phyloP scores from a whole-genome alignment of 2,888 invertebrate genomes.

The Ephialtes manifestator region DNA sequence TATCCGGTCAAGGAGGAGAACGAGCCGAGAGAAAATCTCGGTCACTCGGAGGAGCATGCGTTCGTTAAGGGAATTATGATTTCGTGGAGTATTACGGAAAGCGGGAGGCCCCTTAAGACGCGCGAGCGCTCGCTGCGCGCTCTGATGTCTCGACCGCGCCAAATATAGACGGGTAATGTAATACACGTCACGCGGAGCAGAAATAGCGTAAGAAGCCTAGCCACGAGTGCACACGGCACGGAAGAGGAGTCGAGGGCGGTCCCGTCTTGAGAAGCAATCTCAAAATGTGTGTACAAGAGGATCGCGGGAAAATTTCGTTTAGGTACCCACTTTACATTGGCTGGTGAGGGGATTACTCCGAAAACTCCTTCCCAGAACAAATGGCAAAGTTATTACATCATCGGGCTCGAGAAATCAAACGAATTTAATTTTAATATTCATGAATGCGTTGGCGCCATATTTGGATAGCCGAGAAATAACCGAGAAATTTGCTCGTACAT shows the following conservation, averaged over 20 bases:
- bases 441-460: not conserved
- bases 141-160: conserved; percentile 81
- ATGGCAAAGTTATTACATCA: conserved; percentile 24
- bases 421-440: conserved; percentile 21
- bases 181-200: conserved; percentile 87
- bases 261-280: conserved; percentile 51
- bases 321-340: conserved; percentile 43
- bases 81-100: conserved; percentile 63
- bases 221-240: conserved; percentile 87
- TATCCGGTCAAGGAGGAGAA: conserved; percentile 32
- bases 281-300: conserved; percentile 55
- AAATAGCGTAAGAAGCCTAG: conserved; percentile 87
- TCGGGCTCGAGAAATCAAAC: conserved; percentile 2
- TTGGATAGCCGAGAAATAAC: not conserved
- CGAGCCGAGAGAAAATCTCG: conserved; percentile 49
- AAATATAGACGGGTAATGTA: conserved; percentile 88
- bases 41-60: conserved; percentile 45
- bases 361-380: not conserved
- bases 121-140: conserved; percentile 10
- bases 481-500: not conserved
- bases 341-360: not conserved
- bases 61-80: conserved; percentile 62
- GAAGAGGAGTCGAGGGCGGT: conserved; percentile 46
- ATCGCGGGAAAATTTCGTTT: conserved; percentile 50
- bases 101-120: conserved; percentile 36